Conservation (phyloP, 2,797 vertebrate genomes). For the Cirrhinus molitorella region DNA sequence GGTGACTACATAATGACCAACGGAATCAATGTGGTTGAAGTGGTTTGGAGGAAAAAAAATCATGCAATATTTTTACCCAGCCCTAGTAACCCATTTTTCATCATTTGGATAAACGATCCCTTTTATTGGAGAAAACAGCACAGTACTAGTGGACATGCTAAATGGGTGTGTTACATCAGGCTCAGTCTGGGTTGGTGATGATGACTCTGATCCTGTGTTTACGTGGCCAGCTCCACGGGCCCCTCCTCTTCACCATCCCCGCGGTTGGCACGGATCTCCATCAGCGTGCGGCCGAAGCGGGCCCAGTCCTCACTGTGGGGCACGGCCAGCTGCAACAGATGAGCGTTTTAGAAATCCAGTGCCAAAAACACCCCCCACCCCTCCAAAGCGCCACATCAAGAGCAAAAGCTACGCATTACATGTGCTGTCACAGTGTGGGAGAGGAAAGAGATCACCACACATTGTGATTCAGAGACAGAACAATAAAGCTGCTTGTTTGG, state of each 20-base stretch:
- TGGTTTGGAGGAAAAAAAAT: not conserved
- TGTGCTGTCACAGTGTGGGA: slow-evolving; percentile 50
- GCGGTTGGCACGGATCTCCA: slow-evolving; percentile 94
- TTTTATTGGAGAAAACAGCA: not conserved
- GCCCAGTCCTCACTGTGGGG: slow-evolving; percentile 93
- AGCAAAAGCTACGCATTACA: slow-evolving; percentile 44
- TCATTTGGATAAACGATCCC: not conserved
- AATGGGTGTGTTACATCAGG: slow-evolving; percentile 8
- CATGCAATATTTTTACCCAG: not conserved
- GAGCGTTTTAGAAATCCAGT: slow-evolving; percentile 34
- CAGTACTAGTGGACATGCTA: slow-evolving; percentile 35
- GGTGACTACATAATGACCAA: not conserved
- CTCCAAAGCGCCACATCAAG: slow-evolving; percentile 38
- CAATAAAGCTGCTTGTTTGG: slow-evolving; percentile 51
- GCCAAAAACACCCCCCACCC: slow-evolving; percentile 19
- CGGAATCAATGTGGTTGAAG: not conserved
- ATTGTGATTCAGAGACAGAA: slow-evolving; percentile 51
- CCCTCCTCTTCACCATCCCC: slow-evolving; percentile 94
- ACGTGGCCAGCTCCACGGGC: slow-evolving; percentile 87
- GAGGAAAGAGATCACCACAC: slow-evolving; percentile 45
- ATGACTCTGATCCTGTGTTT: slow-evolving; percentile 62
- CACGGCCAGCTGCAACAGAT: slow-evolving; percentile 84
- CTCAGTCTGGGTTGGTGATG: slow-evolving; percentile 23
- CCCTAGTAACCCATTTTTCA: not conserved
- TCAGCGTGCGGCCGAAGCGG: slow-evolving; percentile 89